Evolutionary conservation across 2,113 vertebrate species (phyloP).

Genomic region (Ahaetulla prasina): DNA sequence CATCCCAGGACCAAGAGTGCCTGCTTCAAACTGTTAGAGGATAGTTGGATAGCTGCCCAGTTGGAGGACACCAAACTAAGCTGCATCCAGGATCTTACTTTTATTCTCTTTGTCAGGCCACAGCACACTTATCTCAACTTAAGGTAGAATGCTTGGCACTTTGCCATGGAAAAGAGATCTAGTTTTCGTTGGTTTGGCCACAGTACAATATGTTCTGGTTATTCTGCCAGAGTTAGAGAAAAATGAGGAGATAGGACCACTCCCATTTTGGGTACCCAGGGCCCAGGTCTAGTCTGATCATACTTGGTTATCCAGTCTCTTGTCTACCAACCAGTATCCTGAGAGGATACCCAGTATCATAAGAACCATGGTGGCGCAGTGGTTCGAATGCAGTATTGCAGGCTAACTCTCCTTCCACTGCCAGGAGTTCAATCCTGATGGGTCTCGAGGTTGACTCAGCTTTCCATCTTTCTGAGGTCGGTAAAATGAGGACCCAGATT

Average conservation of each 20-base stretch:
- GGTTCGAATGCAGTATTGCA: background rate
- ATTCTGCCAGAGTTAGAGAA: background rate
- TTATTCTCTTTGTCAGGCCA: background rate
- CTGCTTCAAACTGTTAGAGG: no score
- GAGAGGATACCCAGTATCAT: background rate
- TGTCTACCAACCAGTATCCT: background rate
- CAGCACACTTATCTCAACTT: background rate
- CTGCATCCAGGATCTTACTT: background rate
- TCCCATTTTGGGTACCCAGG: background rate
- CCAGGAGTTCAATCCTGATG: background rate
- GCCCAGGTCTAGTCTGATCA: background rate
- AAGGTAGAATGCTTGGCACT: background rate
- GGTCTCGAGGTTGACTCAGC: background rate
- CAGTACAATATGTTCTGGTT: background rate
- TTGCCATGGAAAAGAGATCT: background rate
- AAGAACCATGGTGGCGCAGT: background rate
- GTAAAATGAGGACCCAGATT: no score
- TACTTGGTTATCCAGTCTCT: background rate
- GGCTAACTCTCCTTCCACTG: background rate
- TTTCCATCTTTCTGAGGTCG: background rate
- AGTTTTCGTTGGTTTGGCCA: background rate
- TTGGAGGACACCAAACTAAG: no score
- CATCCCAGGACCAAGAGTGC: no score
- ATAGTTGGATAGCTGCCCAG: no score
- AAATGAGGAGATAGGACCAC: background rate